Conservation (phyloP, 2,888 invertebrate genomes). For the Troides oblongomaculatus region DNA sequence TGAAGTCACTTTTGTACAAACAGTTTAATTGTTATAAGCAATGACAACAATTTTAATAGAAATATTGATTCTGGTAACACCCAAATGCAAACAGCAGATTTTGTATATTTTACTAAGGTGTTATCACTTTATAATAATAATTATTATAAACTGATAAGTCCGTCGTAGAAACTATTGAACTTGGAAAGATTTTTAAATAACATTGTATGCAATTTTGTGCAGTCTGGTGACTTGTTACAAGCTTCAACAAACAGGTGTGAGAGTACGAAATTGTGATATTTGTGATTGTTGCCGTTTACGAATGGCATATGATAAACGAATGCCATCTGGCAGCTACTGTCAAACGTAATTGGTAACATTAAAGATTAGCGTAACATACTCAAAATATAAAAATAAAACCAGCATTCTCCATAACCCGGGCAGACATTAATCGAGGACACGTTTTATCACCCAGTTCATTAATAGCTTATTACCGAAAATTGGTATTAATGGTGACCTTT, state of each 20-base stretch:
- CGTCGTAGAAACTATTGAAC: too few relatives aligned
- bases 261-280: slow-evolving; percentile 29
- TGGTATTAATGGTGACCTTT: slow-evolving; percentile 71
- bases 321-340: slow-evolving; percentile 19
- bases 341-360: not conserved
- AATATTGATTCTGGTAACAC: slow-evolving; percentile 5
- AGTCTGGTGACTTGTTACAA: not conserved
- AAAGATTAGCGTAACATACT: not conserved
- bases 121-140: too few relatives aligned
- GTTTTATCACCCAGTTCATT: slow-evolving; percentile 33
- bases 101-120: too few relatives aligned
- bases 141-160: too few relatives aligned
- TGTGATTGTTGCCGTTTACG: slow-evolving; percentile 21
- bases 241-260: slow-evolving; percentile 1
- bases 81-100: too few relatives aligned
- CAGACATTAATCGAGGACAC: slow-evolving; percentile 20
- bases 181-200: too few relatives aligned
- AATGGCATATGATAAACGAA: slow-evolving; percentile 6
- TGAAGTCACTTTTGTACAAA: slow-evolving; percentile 76
- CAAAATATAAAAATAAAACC: not conserved
- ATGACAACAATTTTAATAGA: slow-evolving; percentile 2
- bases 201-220: too few relatives aligned
- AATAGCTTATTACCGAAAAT: slow-evolving; percentile 31
- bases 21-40: slow-evolving; percentile 35
- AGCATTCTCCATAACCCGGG: not conserved